These are phyloP conservation scores for Takifugu flavidus DNA, from an alignment of 2,113 vertebrate genomes.

Conservation along the genomic window DNA sequence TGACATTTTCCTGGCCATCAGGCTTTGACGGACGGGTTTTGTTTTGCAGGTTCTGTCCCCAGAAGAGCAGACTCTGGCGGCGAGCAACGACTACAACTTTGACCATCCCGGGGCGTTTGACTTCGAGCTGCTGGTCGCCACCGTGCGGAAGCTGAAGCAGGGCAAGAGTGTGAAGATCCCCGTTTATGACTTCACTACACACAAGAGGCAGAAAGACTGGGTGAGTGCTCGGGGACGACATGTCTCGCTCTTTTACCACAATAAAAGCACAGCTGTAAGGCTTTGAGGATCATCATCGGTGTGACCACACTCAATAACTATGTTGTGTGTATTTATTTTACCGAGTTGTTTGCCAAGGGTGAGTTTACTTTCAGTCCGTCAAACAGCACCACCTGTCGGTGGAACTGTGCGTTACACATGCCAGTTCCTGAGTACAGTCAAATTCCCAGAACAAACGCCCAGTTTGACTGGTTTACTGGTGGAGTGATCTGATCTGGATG, in stretches of 20 bases:
- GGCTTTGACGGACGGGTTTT: neutral
- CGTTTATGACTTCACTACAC: slow-evolving; percentile 94
- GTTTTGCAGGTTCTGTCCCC: slow-evolving; percentile 82
- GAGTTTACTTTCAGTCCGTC: too few relatives aligned
- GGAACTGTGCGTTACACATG: too few relatives aligned
- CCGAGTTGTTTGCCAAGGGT: too few relatives aligned
- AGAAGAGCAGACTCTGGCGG: slow-evolving; percentile 85
- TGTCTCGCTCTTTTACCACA: too few relatives aligned
- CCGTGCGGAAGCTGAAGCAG: slow-evolving; percentile 92
- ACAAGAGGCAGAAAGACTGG: slow-evolving; percentile 95
- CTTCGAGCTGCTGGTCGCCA: slow-evolving; percentile 88
- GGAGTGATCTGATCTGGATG: too few relatives aligned
- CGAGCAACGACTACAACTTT: slow-evolving; percentile 92
- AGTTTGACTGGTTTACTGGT: too few relatives aligned
- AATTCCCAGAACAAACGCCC: too few relatives aligned
- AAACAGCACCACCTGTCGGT: too few relatives aligned
- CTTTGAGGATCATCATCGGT: neutral
- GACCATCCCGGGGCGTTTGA: slow-evolving; percentile 97
- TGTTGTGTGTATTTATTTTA: too few relatives aligned
- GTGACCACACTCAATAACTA: too few relatives aligned
- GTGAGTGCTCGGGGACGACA: slow-evolving; percentile 57
- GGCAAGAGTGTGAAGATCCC: slow-evolving; percentile 96
- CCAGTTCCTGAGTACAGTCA: too few relatives aligned
- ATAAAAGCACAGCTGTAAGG: too few relatives aligned
- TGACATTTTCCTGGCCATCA: neutral